These are phyloP conservation scores for Yponomeuta sedellus DNA, from an alignment of 2,888 invertebrate species.

Conservation along the genomic window DNA sequence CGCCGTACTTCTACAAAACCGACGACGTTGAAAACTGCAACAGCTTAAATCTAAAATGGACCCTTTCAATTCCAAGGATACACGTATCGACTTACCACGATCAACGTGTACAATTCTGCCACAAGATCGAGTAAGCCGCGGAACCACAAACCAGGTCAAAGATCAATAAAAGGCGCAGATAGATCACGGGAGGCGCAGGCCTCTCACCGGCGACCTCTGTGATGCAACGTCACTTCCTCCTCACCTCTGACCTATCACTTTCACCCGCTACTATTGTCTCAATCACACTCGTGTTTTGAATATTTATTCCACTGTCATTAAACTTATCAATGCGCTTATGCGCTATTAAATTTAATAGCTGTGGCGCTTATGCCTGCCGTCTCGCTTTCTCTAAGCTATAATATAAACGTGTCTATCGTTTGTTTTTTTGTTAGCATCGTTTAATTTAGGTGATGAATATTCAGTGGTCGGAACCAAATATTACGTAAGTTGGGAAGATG, in stretches of 20 bases:
- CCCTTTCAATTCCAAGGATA: background rate
- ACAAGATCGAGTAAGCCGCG: background rate
- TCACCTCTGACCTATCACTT: slow-evolving; percentile 24
- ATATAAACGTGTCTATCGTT: background rate
- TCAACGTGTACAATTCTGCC: background rate
- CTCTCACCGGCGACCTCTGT: slow-evolving; percentile 18
- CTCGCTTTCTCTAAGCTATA: background rate
- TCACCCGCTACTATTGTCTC: slow-evolving; percentile 23
- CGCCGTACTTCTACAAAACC: too few species aligned
- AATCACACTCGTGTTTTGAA: background rate
- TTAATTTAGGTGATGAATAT: background rate
- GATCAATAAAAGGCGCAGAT: slow-evolving; percentile 11
- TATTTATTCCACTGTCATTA: background rate
- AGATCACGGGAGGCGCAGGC: slow-evolving; percentile 8
- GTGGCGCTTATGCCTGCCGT: background rate
- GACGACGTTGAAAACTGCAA: too few species aligned
- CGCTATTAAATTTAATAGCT: background rate
- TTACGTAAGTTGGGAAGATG: background rate
- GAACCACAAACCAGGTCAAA: slow-evolving; percentile 10
- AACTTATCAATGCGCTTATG: background rate
- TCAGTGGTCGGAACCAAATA: background rate
- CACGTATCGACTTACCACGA: background rate
- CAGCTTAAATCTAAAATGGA: background rate
- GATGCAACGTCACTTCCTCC: slow-evolving; percentile 21
- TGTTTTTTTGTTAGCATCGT: background rate